Evolutionary conservation across 2,888 invertebrate genomes (phyloP).

Genomic region (Hypena proboscidalis): DNA sequence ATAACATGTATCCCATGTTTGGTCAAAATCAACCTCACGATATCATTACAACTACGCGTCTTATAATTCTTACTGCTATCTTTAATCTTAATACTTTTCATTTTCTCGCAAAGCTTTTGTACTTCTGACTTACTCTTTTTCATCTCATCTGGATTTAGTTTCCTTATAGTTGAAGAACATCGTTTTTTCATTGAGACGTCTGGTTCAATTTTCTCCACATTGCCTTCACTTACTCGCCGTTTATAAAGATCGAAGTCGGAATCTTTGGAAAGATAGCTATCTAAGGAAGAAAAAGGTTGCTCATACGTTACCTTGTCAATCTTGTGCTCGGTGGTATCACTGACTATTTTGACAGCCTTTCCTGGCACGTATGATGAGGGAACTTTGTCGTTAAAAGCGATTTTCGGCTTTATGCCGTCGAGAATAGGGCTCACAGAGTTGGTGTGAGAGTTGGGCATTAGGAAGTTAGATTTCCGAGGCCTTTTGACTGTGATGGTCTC

Average conservation of each 20-base stretch:
- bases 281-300: conserved; percentile 73
- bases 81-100: conserved; percentile 76
- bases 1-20: conserved; percentile 92
- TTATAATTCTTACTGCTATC: conserved; percentile 69
- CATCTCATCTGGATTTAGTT: conserved; percentile 69
- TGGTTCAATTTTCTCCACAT: conserved; percentile 54
- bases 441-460: conserved; percentile 65
- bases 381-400: conserved; percentile 75
- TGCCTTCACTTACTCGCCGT: conserved; percentile 73
- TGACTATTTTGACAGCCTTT: conserved; percentile 90
- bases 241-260: conserved; percentile 64
- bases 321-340: conserved; percentile 76
- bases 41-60: conserved; percentile 83
- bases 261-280: conserved; percentile 84
- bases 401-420: conserved; percentile 66
- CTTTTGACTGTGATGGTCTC: conserved; percentile 72
- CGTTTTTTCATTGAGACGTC: conserved; percentile 63
- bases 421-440: conserved; percentile 67
- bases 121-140: conserved; percentile 80
- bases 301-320: conserved; percentile 75
- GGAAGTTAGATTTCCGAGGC: conserved; percentile 65
- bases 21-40: conserved; percentile 90
- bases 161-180: conserved; percentile 73
- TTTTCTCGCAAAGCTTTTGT: conserved; percentile 79
- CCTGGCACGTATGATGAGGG: conserved; percentile 85